phyloP scores from a whole-genome alignment of 2,113 vertebrate genomes.

The Carettochelys insculpta region DNA sequence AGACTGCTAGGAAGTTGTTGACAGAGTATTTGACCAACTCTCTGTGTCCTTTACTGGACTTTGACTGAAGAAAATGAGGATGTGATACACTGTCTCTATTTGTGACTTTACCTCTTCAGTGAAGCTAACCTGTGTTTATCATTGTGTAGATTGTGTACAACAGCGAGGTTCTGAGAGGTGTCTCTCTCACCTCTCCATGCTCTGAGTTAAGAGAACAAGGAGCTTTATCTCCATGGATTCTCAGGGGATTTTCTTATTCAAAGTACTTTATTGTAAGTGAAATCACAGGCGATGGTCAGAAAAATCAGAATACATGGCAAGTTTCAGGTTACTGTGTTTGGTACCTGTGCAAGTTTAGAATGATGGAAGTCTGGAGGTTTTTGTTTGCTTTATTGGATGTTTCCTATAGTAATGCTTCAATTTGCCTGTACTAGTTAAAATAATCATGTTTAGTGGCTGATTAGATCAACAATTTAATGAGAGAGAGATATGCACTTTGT shows the following conservation, averaged over 20 bases:
- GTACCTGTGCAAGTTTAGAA: background rate
- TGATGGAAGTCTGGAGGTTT: background rate
- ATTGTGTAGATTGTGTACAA: conserved; percentile 21
- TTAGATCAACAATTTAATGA: conserved; percentile 19
- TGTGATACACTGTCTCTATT: background rate
- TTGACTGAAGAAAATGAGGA: background rate
- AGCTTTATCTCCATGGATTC: conserved; percentile 40
- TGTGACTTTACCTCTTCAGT: conserved; percentile 20
- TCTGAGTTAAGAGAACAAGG: conserved; percentile 18
- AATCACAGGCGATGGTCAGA: background rate
- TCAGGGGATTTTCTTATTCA: conserved; percentile 38
- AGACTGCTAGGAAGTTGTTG: background rate
- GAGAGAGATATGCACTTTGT: background rate
- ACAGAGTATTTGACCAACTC: background rate
- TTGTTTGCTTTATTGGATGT: accelerated
- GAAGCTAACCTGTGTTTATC: conserved; percentile 36
- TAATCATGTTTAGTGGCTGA: background rate
- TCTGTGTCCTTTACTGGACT: background rate
- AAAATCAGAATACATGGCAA: background rate
- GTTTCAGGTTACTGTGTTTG: background rate
- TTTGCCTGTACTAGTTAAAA: background rate
- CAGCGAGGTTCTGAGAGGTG: background rate
- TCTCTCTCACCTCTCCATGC: background rate
- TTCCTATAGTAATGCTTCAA: background rate
- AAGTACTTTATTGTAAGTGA: background rate